A percentile compares a stretch with the other conserved stretches of the same genome.
Conservation (phyloP, 2,888 invertebrate species). For the Drosophila diplacantha region DNA sequence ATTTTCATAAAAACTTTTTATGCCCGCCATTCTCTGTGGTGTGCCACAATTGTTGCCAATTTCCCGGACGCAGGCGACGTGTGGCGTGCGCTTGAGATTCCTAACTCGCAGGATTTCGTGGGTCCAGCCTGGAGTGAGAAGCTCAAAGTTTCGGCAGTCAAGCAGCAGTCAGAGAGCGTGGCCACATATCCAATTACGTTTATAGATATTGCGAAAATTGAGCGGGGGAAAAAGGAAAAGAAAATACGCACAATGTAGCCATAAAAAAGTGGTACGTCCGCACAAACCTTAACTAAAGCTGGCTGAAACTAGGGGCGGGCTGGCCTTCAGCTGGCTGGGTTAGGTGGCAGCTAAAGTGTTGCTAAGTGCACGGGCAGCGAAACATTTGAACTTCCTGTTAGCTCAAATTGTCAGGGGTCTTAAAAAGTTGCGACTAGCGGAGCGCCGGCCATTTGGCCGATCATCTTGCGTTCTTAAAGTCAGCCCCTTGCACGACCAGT, state of each 20-base stretch:
- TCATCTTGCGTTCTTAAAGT: constrained; percentile 38
- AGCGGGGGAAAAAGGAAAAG: constrained; percentile 40
- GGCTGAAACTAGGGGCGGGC: constrained; percentile 4
- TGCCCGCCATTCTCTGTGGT: constrained; percentile 70
- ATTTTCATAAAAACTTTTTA: constrained; percentile 73
- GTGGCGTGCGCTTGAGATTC: constrained; percentile 26
- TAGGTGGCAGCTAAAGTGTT: constrained; percentile 36
- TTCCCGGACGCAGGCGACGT: constrained; percentile 41
- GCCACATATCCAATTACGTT: constrained; percentile 71
- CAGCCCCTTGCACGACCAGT: constrained; percentile 9
- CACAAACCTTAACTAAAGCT: constrained; percentile 57
- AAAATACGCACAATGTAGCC: constrained; percentile 62
- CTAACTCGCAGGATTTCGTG: background rate
- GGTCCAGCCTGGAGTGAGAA: constrained; percentile 9
- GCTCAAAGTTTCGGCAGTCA: constrained; percentile 42
- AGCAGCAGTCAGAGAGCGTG: constrained; percentile 44
- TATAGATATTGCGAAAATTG: constrained; percentile 69
- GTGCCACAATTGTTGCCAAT: constrained; percentile 73
- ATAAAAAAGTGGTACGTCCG: constrained; percentile 56
- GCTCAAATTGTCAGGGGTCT: constrained; percentile 48
- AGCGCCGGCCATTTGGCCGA: constrained; percentile 10
- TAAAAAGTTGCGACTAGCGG: constrained; percentile 38
- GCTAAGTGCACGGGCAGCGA: constrained; percentile 45
- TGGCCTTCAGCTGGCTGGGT: background rate
- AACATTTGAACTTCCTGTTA: constrained; percentile 56